Percentiles rank a stretch among this genome's conserved stretches.
phyloP scores from a whole-genome alignment of 2,797 vertebrate species.

The Peromyscus attwateri region DNA sequence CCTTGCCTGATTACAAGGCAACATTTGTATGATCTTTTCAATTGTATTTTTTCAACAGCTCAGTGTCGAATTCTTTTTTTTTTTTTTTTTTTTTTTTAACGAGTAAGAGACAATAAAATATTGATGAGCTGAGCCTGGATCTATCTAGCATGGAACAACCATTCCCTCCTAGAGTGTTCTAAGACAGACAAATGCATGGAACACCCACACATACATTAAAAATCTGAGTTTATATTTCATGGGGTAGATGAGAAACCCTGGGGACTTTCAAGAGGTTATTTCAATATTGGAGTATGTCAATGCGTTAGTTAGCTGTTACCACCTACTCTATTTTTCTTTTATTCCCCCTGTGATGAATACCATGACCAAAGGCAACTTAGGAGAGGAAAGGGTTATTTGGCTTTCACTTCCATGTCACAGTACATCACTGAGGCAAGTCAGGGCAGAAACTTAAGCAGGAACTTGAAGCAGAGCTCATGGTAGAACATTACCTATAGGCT shows the following conservation, averaged over 20 bases:
- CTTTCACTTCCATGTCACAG: background rate
- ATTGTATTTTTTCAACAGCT: constrained; percentile 55
- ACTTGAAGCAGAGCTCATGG: background rate
- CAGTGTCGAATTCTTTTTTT: constrained; percentile 18
- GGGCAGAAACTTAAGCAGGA: background rate
- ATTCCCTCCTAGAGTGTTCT: background rate
- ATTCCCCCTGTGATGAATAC: background rate
- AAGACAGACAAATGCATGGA: background rate
- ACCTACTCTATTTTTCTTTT: background rate
- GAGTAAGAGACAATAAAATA: constrained; percentile 39
- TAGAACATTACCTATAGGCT: too few relatives aligned
- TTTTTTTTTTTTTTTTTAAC: too few relatives aligned
- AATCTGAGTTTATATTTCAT: background rate
- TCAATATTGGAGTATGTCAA: background rate
- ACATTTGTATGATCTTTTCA: constrained; percentile 56
- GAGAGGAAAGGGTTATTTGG: background rate
- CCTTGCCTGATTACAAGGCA: constrained; percentile 22
- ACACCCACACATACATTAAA: background rate
- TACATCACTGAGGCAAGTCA: background rate
- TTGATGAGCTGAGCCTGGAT: background rate
- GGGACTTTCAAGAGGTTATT: constrained; percentile 6
- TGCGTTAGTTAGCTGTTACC: background rate
- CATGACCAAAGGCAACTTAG: background rate
- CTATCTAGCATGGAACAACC: background rate
- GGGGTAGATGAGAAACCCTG: background rate